A percentile compares a stretch with the other conserved stretches of the same genome.
phyloP scores from a whole-genome alignment of 2,113 vertebrate genomes.

The Odontesthes bonariensis region DNA sequence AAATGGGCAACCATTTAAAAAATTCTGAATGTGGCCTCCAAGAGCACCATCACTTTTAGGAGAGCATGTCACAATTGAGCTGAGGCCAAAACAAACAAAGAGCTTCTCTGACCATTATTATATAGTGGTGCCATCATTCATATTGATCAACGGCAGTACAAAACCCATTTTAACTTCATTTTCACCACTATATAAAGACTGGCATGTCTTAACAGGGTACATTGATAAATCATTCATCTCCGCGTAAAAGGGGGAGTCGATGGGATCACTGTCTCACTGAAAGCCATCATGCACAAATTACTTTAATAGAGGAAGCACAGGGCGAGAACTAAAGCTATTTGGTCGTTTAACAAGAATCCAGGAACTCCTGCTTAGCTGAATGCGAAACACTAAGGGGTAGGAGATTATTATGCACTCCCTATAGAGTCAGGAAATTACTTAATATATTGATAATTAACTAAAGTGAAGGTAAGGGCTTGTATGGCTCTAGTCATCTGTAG shows the following conservation, averaged over 20 bases:
- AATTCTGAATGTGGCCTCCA: conserved; percentile 13
- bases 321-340: conserved; percentile 29
- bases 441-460: conserved; percentile 74
- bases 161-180: conserved; percentile 79
- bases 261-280: conserved; percentile 64
- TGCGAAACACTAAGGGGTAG: conserved; percentile 5
- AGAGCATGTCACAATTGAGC: conserved; percentile 48
- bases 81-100: conserved; percentile 61
- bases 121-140: conserved; percentile 55
- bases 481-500: conserved; percentile 62
- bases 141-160: conserved; percentile 76
- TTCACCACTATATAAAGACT: conserved; percentile 73
- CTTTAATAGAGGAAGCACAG: conserved; percentile 47
- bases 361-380: conserved; percentile 27
- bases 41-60: conserved; percentile 31
- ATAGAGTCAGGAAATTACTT: conserved; percentile 65
- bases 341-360: conserved; percentile 22
- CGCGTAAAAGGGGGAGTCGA: conserved; percentile 77
- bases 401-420: conserved; percentile 52
- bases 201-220: conserved; percentile 82
- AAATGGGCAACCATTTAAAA: no score
- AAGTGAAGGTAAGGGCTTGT: conserved; percentile 73
- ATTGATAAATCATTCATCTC: conserved; percentile 87
- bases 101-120: conserved; percentile 32
- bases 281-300: conserved; percentile 67